Percentiles rank a stretch among this genome's conserved stretches.
Evolutionary conservation across 2,888 invertebrate genomes (phyloP).

Genomic region (Myopa testacea): DNA sequence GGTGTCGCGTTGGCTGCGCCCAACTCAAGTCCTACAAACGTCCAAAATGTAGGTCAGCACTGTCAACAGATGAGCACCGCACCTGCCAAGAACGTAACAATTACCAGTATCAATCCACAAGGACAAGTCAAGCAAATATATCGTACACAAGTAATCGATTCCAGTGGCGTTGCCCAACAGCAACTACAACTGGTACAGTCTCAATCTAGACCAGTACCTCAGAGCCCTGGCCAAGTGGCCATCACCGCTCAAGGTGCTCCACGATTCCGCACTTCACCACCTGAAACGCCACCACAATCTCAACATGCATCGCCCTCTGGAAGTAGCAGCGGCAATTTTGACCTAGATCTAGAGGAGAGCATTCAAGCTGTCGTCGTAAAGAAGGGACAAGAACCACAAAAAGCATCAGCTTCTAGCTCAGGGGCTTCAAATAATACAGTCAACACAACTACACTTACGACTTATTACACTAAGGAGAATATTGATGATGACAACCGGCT

Average conservation of each 20-base stretch:
- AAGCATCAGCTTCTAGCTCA: slow-evolving; percentile 49
- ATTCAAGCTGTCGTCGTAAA: slow-evolving; percentile 66
- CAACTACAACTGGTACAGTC: slow-evolving; percentile 52
- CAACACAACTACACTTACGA: slow-evolving; percentile 58
- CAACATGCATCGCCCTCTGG: slow-evolving; percentile 32
- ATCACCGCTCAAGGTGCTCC: slow-evolving; percentile 30
- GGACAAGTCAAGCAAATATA: slow-evolving; percentile 46
- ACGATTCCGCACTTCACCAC: slow-evolving; percentile 45
- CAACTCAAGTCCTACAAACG: slow-evolving; percentile 24
- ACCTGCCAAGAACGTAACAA: slow-evolving; percentile 45
- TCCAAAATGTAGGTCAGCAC: slow-evolving; percentile 31
- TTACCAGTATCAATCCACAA: slow-evolving; percentile 42
- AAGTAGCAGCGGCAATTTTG: slow-evolving; percentile 47
- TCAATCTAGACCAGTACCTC: slow-evolving; percentile 46
- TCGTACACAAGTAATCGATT: slow-evolving; percentile 39
- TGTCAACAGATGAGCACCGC: slow-evolving; percentile 33
- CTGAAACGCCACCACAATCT: slow-evolving; percentile 39
- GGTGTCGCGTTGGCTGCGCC: slow-evolving; percentile 28
- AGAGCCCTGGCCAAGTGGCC: slow-evolving; percentile 19
- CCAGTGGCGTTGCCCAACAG: slow-evolving; percentile 41
- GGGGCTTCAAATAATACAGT: slow-evolving; percentile 40
- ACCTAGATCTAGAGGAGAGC: slow-evolving; percentile 64
- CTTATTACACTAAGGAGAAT: slow-evolving; percentile 57
- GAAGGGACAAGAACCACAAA: slow-evolving; percentile 58
- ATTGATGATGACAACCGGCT: slow-evolving; percentile 59